Base-by-base conservation (phyloP, 2,888 invertebrate genomes). In the Drosophila mimetica region DNA sequence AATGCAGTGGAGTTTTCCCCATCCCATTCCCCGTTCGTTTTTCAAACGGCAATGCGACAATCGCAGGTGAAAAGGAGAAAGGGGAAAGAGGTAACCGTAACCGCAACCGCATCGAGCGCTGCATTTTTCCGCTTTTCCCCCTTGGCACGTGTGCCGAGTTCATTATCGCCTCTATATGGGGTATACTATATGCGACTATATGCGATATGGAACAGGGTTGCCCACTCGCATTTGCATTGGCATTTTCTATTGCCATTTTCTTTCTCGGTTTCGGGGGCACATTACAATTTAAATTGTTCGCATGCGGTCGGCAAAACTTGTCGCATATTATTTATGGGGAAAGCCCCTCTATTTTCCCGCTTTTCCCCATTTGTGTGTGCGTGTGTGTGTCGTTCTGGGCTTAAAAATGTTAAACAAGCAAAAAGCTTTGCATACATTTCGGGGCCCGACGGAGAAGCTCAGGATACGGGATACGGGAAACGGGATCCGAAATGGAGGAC, bases 361-460 rank as follows among this genome's bases (percentile, higher is more conserved):
- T 18, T 39, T 39, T 36, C 14, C 16, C 7, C 7, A 8, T 14
- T 36, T 36, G 6, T 39, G 18, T 39, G 18, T 30, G 30, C 2
- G 30, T 9, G 30, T 30, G 11, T 30, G 30, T 30, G 11, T 13
- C 34, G 20, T 4, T 11, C 18, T 30, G 28, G 57, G 75, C 66
- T 81, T 79, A 74, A 72, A 81, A 81, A 84, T 84, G 82, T 81
- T 81, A 77, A 85, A 76, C 72, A 85, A 79, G 77, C 74, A 82
- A 76, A 82, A 77, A 77, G 69, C 61, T 77, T 52, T 85, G 82
- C 81, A 85, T 67, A 65, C 63, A 48, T 67, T 61, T 70, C 16
- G 36, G 48, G 13, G 52, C 1, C 9, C 9, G 28, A 20, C 2
- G 41, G 20, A 34, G 59, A 58, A 52, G 55, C 41, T n/a, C n/a